phyloP scores from a whole-genome alignment of 2,797 vertebrate genomes.

The Cirrhinus mrigala region DNA sequence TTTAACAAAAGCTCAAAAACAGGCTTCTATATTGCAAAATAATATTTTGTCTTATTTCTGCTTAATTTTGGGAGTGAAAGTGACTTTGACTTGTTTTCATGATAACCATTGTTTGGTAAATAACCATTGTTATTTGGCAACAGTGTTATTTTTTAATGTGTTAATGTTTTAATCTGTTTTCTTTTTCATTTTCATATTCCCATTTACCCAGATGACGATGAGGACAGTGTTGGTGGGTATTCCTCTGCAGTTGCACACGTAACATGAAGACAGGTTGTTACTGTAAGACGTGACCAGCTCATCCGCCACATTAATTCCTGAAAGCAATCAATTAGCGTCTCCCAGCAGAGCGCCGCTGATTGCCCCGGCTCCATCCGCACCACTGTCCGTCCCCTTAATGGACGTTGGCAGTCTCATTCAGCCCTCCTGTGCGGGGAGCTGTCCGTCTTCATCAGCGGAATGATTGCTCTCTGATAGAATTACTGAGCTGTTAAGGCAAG shows the following conservation, averaged over 20 bases:
- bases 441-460: slow-evolving; percentile 74
- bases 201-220: slow-evolving; percentile 55
- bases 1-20: not conserved
- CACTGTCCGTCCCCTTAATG: slow-evolving; percentile 71
- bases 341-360: slow-evolving; percentile 70
- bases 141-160: not conserved
- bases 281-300: slow-evolving; percentile 49
- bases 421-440: slow-evolving; percentile 56
- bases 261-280: slow-evolving; percentile 50
- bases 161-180: not conserved
- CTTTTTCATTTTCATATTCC: not conserved
- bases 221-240: slow-evolving; percentile 74
- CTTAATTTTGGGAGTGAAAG: not conserved
- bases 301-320: slow-evolving; percentile 69
- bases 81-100: not conserved
- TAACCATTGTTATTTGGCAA: not conserved
- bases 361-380: slow-evolving; percentile 60
- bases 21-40: not conserved
- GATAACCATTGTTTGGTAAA: not conserved
- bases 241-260: slow-evolving; percentile 42
- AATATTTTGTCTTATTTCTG: not conserved
- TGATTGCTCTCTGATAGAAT: slow-evolving; percentile 79
- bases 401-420: slow-evolving; percentile 69
- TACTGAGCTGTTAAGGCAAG: slow-evolving; percentile 72
- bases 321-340: slow-evolving; percentile 79